phyloP scores from a whole-genome alignment of 2,113 vertebrate genomes.

The rat (Rattus norvegicus) region DNA sequence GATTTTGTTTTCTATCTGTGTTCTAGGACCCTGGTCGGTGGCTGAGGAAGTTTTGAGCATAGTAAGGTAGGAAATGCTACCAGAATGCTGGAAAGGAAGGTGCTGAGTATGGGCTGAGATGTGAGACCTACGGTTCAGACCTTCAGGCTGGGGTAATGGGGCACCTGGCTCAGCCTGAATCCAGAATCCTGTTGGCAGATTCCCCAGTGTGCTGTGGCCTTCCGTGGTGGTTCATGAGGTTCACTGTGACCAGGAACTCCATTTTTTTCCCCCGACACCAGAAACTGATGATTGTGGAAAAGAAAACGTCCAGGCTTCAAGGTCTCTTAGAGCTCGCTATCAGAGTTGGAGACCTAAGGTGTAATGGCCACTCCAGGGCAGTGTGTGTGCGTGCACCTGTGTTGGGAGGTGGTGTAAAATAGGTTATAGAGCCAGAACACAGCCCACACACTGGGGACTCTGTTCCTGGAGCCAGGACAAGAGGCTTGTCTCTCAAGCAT shows the following conservation, averaged over 20 bases:
- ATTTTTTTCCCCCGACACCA: neutral
- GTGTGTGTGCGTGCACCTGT: neutral
- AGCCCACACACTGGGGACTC: neutral
- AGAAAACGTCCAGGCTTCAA: neutral
- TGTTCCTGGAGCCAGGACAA: conserved; percentile 17
- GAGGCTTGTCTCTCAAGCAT: conserved; percentile 39
- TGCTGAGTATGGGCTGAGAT: neutral
- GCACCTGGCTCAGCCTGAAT: neutral
- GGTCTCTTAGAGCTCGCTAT: neutral
- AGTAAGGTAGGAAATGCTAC: neutral
- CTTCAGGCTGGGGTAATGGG: neutral
- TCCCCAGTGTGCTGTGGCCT: neutral
- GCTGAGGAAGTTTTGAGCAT: neutral
- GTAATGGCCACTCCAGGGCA: neutral
- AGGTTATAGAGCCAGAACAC: neutral
- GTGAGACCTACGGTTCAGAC: neutral
- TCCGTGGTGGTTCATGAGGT: neutral
- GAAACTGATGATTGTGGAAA: neutral
- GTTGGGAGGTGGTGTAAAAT: neutral
- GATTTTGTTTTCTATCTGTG: neutral
- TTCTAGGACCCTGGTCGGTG: neutral
- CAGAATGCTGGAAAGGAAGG: neutral
- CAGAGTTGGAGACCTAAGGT: neutral
- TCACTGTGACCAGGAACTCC: neutral
- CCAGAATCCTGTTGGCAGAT: neutral